These are phyloP conservation scores for Diarsia brunnea DNA, from an alignment of 2,888 invertebrate genomes.

Conservation along the genomic window DNA sequence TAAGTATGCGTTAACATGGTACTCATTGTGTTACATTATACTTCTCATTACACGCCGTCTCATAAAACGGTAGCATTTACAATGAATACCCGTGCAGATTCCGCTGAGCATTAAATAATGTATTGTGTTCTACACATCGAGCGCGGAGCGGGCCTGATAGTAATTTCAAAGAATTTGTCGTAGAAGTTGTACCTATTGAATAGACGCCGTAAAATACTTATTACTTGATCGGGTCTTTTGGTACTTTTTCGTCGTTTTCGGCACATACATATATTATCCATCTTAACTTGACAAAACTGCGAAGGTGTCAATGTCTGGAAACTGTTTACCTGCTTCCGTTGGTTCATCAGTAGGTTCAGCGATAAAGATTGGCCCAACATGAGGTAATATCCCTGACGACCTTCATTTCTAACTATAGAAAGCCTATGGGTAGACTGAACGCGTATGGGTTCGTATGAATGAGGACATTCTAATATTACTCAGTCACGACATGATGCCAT, in stretches of 20 bases:
- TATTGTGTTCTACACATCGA: slow-evolving; percentile 40
- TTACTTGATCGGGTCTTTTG: neutral
- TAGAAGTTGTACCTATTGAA: neutral
- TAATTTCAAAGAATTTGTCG: slow-evolving; percentile 5
- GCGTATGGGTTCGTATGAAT: neutral
- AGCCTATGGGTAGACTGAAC: neutral
- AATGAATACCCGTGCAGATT: slow-evolving; percentile 25
- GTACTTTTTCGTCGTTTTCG: neutral
- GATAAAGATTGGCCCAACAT: neutral
- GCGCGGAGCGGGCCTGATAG: slow-evolving; percentile 28
- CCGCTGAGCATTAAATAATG: slow-evolving; percentile 28
- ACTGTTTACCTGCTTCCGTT: neutral
- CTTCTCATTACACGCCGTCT: slow-evolving; percentile 9
- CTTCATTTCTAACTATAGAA: slow-evolving; percentile 4
- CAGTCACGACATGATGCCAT: slow-evolving; percentile 23
- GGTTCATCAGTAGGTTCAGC: neutral
- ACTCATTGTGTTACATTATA: slow-evolving; percentile 25
- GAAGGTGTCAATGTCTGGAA: neutral
- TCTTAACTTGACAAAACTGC: neutral
- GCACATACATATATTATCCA: neutral
- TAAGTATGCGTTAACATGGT: slow-evolving; percentile 16
- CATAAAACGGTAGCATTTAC: slow-evolving; percentile 23
- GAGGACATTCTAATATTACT: slow-evolving; percentile 9
- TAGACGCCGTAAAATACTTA: neutral
- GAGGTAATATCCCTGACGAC: neutral